Base-by-base conservation (phyloP, 2,113 vertebrate genomes). In the Sterrhoptilus dennistouni region DNA sequence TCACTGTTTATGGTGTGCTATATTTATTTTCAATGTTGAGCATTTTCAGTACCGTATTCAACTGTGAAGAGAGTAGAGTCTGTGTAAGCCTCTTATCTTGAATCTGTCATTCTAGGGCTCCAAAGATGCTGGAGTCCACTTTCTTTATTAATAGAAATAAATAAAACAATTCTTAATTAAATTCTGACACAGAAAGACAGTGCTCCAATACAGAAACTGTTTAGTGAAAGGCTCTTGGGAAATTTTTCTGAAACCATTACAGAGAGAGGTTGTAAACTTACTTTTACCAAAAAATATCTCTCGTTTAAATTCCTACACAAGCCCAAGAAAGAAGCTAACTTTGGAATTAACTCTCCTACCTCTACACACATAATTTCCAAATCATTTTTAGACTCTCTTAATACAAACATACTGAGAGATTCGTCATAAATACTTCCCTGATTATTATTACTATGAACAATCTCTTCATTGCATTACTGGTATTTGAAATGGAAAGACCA, bases 401-500 rank as follows among this genome's bases (percentile, higher is more conserved):
- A 80, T 91, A 50, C 59, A 95, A 96, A 86, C 79, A 86, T 77
- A 90, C 75, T 78, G 83, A 92, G 69, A 92, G 83, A 78, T 95
- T 92, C 86, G 71, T 90, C 80, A 95, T 92, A 90, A 96, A 97
- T 96, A 92, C 54, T 74, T 35, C n/a, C 40, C 83, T 89, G 89
- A 64, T 92, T 96, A 82, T 89, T 96, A 89, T 89, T 95, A 71
- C 77, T 60, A 71, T 71, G 94, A 95, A 95, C 80, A 95, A 89
- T 91, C 69, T 95, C 35, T 96, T 94, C 91, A 75, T 92, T 90
- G 83, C 91, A 94, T 95, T 94, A 84, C 87, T 87, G 52, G 52
- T 96, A 94, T 95, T 95, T 78, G 76, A 94, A 95, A 96, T 95
- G 80, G 95, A 94, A 96, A 94, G 95, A 92, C 91, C 91, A 97